Conservation (phyloP, 2,113 vertebrate species). For the Corythornis vintsioides region DNA sequence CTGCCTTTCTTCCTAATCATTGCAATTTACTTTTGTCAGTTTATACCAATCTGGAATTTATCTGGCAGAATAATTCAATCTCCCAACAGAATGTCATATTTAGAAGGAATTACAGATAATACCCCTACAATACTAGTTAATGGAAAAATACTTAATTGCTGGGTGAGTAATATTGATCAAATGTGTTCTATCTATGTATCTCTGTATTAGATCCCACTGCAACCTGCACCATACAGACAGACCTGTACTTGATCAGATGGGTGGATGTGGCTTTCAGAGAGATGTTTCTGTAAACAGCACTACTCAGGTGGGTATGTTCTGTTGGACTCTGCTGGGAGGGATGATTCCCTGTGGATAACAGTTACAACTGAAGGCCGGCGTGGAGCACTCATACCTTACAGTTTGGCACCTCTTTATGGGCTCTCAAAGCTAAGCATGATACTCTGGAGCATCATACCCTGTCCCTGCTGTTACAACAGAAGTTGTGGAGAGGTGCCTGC, state of each 20-base stretch:
- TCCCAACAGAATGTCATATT: constrained; percentile 51
- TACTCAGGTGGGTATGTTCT: background rate
- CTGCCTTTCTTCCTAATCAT: constrained; percentile 26
- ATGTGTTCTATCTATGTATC: constrained; percentile 23
- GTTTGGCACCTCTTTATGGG: background rate
- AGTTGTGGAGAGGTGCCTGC: background rate
- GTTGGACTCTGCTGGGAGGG: background rate
- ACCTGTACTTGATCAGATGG: background rate
- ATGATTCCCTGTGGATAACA: background rate
- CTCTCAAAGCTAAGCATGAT: background rate
- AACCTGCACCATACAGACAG: background rate
- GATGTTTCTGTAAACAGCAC: background rate
- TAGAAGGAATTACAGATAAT: constrained; percentile 41
- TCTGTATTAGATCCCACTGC: background rate
- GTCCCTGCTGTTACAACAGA: background rate
- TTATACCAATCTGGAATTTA: constrained; percentile 59
- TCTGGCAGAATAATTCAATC: constrained; percentile 56
- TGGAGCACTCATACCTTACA: background rate
- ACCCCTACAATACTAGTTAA: constrained; percentile 38
- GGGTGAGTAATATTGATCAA: constrained; percentile 33
- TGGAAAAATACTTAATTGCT: constrained; percentile 49
- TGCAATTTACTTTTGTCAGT: constrained; percentile 59
- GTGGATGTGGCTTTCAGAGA: background rate
- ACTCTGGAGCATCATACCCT: background rate
- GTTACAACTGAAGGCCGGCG: background rate